Evolutionary conservation across 2,888 invertebrate genomes (phyloP).

Genomic region (Achlya flavicornis): DNA sequence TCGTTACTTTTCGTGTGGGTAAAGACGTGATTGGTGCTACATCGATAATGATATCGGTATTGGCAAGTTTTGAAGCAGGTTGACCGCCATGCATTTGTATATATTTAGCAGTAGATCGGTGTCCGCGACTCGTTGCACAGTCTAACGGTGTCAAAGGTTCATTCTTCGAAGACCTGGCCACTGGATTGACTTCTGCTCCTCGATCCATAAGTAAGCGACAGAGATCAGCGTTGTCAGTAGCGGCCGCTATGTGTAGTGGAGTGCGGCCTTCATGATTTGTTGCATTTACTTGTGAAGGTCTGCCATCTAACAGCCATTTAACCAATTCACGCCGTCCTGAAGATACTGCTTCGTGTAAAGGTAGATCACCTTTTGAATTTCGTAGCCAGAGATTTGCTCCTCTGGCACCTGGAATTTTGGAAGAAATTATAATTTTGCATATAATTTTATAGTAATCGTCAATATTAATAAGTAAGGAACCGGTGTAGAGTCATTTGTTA

Average conservation of each 20-base stretch:
- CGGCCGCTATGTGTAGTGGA: slow-evolving; percentile 96
- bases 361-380: slow-evolving; percentile 96
- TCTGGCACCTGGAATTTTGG: slow-evolving; percentile 62
- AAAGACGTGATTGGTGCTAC: slow-evolving; percentile 72
- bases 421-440: slow-evolving; percentile 3
- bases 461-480: too few species aligned
- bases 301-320: slow-evolving; percentile 92
- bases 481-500: too few species aligned
- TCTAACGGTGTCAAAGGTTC: slow-evolving; percentile 95
- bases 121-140: slow-evolving; percentile 93
- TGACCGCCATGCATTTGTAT: slow-evolving; percentile 95
- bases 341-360: slow-evolving; percentile 97
- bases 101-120: slow-evolving; percentile 95
- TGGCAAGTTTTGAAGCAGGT: slow-evolving; percentile 88
- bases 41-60: slow-evolving; percentile 75
- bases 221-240: slow-evolving; percentile 96
- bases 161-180: slow-evolving; percentile 92
- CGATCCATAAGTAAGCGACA: slow-evolving; percentile 93
- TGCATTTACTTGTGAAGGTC: slow-evolving; percentile 92
- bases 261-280: slow-evolving; percentile 97
- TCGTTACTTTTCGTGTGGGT: slow-evolving; percentile 77
- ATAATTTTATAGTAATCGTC: too few species aligned
- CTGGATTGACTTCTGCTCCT: slow-evolving; percentile 93
- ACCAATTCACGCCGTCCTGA: slow-evolving; percentile 95
- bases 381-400: slow-evolving; percentile 96